A percentile compares a stretch with the other conserved stretches of the same genome.
Conservation (phyloP, 1,140 invertebrate species). For the Drosophila grimshawi region DNA sequence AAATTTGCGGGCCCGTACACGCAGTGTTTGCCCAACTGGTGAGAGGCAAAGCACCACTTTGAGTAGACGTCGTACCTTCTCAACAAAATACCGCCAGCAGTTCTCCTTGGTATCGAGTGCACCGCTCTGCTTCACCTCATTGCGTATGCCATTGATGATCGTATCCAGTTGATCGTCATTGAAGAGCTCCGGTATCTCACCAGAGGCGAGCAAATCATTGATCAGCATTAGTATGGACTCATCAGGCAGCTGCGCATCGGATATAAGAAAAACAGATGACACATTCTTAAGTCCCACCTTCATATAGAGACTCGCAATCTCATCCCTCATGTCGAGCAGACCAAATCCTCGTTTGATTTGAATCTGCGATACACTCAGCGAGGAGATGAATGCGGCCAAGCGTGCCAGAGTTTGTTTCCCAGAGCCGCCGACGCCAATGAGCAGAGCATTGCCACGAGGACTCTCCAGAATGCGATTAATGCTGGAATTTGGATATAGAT, state of each 20-base stretch:
- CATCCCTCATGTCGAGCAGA: slow-evolving; percentile 92
- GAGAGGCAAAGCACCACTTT: slow-evolving; percentile 95
- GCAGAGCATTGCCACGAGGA: slow-evolving; percentile 95
- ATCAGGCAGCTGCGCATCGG: slow-evolving; percentile 96
- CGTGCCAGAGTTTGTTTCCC: slow-evolving; percentile 97
- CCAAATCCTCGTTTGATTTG: slow-evolving; percentile 95
- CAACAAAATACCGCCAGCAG: slow-evolving; percentile 98
- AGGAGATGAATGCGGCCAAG: slow-evolving; percentile 94
- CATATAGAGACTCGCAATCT: slow-evolving; percentile 92
- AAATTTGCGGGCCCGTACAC: slow-evolving; percentile 95
- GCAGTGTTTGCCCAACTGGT: slow-evolving; percentile 94
- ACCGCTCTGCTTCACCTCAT: slow-evolving; percentile 91
- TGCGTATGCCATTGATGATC: slow-evolving; percentile 92
- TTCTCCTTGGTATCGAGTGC: slow-evolving; percentile 95
- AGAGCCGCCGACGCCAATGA: slow-evolving; percentile 97
- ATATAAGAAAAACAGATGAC: slow-evolving; percentile 96
- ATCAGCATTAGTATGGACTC: slow-evolving; percentile 97
- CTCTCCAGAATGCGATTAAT: slow-evolving; percentile 97
- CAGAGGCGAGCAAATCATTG: slow-evolving; percentile 97
- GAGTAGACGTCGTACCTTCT: slow-evolving; percentile 91
- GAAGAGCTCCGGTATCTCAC: slow-evolving; percentile 96
- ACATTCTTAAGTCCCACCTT: slow-evolving; percentile 96
- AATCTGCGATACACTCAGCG: slow-evolving; percentile 96
- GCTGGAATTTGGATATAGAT: slow-evolving; percentile 74
- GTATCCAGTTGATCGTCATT: slow-evolving; percentile 96